Evolutionary conservation across 2,113 vertebrate species (phyloP).

Genomic region (Camelus dromedarius): DNA sequence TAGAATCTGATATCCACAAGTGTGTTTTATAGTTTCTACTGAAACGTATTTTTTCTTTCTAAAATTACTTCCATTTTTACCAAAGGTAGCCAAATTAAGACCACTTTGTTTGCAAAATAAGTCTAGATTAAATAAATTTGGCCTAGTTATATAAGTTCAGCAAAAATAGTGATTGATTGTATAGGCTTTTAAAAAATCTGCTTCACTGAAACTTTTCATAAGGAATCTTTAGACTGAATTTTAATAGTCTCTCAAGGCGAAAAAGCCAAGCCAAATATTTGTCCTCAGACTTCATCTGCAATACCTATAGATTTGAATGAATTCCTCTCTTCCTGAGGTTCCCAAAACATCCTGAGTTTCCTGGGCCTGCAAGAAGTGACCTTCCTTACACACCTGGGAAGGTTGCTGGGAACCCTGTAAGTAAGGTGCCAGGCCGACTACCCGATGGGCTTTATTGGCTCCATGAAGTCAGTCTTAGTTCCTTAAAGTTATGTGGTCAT

Average conservation of each 20-base stretch:
- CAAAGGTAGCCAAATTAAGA: background rate
- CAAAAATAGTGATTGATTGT: background rate
- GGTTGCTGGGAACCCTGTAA: background rate
- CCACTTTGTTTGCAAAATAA: background rate
- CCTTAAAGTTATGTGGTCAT: background rate
- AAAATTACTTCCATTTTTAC: background rate
- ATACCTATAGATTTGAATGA: background rate
- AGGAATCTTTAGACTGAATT: background rate
- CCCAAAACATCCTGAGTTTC: background rate
- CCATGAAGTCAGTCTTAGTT: background rate
- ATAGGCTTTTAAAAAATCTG: background rate
- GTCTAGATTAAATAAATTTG: background rate
- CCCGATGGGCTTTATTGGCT: background rate
- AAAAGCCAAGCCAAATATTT: background rate
- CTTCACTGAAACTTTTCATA: background rate
- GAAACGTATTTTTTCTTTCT: background rate
- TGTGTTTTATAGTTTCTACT: background rate
- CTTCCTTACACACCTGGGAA: background rate
- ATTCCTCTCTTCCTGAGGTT: background rate
- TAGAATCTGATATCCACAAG: background rate
- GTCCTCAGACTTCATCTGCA: background rate
- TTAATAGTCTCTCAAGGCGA: background rate
- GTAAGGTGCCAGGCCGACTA: background rate
- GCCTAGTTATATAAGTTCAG: background rate
- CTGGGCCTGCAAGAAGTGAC: background rate